phyloP scores from a whole-genome alignment of 2,888 invertebrate species.

The Caenorhabditis imperialis region DNA sequence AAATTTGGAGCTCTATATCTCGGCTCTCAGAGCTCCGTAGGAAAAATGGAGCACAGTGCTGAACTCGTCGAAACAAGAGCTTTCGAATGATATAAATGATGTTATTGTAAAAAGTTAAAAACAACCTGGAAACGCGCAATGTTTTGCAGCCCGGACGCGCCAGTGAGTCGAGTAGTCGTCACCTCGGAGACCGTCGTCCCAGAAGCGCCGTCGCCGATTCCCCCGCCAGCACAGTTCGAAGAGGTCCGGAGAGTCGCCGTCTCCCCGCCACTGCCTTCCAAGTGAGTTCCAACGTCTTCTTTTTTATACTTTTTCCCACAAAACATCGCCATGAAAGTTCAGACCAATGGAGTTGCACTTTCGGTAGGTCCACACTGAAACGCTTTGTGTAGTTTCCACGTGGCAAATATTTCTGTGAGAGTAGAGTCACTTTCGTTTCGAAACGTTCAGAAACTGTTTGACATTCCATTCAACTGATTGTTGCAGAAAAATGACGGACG shows the following conservation, averaged over 20 bases:
- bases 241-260: slow-evolving; percentile 60
- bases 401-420: too few species aligned
- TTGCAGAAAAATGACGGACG: slow-evolving; percentile 74
- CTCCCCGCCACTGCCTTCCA: slow-evolving; percentile 58
- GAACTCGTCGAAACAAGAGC: too few species aligned
- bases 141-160: slow-evolving; percentile 70
- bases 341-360: slow-evolving; percentile 53
- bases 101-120: too few species aligned
- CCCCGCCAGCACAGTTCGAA: slow-evolving; percentile 66
- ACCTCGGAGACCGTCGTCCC: slow-evolving; percentile 60
- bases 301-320: background rate
- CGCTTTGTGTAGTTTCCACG: background rate
- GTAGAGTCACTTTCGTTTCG: too few species aligned
- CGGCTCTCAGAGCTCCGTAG: too few species aligned
- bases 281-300: slow-evolving; percentile 48
- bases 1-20: too few species aligned
- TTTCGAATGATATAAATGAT: too few species aligned
- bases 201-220: slow-evolving; percentile 62
- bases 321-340: background rate
- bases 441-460: background rate
- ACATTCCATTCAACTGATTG: background rate
- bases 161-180: slow-evolving; percentile 63
- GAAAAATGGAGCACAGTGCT: too few species aligned
- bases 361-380: slow-evolving; percentile 21
- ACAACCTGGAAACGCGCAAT: too few species aligned